A percentile compares a stretch with the other conserved stretches of the same genome.
Evolutionary conservation across 92 coral and sea anemone genomes (phyloP).

Genomic region (Diadumene lineata): DNA sequence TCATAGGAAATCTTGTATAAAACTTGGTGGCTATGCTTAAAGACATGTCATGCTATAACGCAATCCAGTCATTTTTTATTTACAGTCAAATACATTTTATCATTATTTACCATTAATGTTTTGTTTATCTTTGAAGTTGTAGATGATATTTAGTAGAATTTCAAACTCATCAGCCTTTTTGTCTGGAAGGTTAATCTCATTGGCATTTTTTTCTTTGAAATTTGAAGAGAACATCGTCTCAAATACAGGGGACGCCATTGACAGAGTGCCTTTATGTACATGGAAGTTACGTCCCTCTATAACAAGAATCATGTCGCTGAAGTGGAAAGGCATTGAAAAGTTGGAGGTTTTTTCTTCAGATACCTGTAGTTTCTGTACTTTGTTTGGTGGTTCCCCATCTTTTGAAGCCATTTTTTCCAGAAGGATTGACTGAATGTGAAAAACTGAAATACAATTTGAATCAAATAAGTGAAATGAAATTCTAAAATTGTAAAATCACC

Average conservation of each 20-base stretch:
- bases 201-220: not conserved
- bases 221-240: conserved; percentile 67
- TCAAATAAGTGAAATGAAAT: no score
- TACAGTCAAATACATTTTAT: not conserved
- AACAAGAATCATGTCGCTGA: conserved; percentile 65
- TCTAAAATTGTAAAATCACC: no score
- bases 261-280: conserved; percentile 73
- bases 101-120: not conserved
- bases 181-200: not conserved
- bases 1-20: no score
- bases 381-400: not conserved
- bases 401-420: not conserved
- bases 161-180: not conserved
- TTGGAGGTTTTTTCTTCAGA: no score
- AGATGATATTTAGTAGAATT: not conserved
- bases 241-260: conserved; percentile 81
- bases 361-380: not conserved
- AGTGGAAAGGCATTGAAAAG: conserved; percentile 49
- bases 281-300: conserved; percentile 65
- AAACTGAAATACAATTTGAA: no score
- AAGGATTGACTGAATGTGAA: no score
- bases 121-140: not conserved
- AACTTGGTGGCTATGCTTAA: no score
- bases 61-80: not conserved
- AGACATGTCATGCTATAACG: no score